Conservation (phyloP, 2,113 vertebrate species). For the Syngnathoides biaculeatus region DNA sequence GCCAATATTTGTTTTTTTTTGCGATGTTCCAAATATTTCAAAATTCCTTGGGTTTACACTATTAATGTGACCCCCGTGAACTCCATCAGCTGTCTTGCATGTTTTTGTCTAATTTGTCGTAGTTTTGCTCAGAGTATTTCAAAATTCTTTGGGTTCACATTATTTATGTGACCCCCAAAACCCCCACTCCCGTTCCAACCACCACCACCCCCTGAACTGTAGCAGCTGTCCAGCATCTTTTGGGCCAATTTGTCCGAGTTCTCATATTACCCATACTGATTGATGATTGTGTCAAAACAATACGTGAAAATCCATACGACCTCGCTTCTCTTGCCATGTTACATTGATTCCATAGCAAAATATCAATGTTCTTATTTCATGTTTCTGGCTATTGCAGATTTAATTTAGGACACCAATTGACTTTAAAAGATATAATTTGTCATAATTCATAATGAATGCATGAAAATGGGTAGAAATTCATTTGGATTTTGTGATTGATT, state of each 20-base stretch:
- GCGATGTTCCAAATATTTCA: too few species aligned
- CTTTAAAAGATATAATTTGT: neutral
- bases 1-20: too few species aligned
- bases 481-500: neutral
- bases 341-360: constrained; percentile 54
- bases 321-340: constrained; percentile 47
- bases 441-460: neutral
- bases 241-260: constrained; percentile 28
- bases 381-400: constrained; percentile 20
- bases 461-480: neutral
- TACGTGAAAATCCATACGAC: constrained; percentile 57
- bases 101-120: constrained; percentile 22
- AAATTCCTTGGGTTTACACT: too few species aligned
- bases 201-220: too few species aligned
- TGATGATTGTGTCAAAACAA: constrained; percentile 52
- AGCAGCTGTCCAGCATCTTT: neutral
- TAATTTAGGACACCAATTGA: constrained; percentile 22
- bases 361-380: constrained; percentile 56
- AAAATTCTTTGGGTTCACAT: too few species aligned
- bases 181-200: too few species aligned
- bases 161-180: too few species aligned
- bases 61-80: too few species aligned
- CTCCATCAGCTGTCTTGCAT: neutral
- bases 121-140: neutral
- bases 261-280: constrained; percentile 55